A percentile compares a stretch with the other conserved stretches of the same genome.
Conservation (phyloP, 37 sponge, comb jelly and placozoan species). For the Diacarnus erythraeanus region DNA sequence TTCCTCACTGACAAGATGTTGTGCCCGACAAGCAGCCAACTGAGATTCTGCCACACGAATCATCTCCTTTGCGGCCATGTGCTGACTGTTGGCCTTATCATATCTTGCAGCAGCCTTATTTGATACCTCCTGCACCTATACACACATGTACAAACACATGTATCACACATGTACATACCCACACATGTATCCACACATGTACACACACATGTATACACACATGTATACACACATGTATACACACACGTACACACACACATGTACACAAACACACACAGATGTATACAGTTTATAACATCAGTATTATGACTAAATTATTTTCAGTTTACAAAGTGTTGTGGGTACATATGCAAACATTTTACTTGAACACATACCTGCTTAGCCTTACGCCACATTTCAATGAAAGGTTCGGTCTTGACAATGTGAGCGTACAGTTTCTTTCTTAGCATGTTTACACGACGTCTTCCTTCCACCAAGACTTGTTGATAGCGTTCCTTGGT, state of each 20-base stretch:
- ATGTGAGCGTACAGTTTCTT: constrained; percentile 18
- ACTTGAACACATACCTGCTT: constrained; percentile 31
- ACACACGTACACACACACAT: too few species aligned
- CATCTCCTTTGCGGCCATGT: constrained; percentile 54
- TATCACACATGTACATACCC: too few species aligned
- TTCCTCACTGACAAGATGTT: not conserved
- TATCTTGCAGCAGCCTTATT: constrained; percentile 40
- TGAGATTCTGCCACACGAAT: constrained; percentile 41
- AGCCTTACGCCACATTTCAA: constrained; percentile 27
- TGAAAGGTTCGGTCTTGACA: constrained; percentile 40
- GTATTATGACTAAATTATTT: too few species aligned
- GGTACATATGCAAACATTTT: not conserved
- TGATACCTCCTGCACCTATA: constrained; percentile 35
- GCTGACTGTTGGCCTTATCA: constrained; percentile 53
- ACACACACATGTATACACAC: not conserved
- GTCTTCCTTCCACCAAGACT: not conserved
- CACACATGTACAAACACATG: constrained; percentile 2
- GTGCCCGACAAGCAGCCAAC: not conserved
- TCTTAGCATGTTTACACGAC: constrained; percentile 1
- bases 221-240: too few species aligned
- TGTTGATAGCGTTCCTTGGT: not conserved
- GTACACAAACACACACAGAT: too few species aligned
- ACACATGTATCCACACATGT: too few species aligned
- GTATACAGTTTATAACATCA: too few species aligned
- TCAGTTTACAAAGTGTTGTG: constrained; percentile 3